Base-by-base conservation (phyloP, 2,888 invertebrate species). In the Choristoneura rosaceana region DNA sequence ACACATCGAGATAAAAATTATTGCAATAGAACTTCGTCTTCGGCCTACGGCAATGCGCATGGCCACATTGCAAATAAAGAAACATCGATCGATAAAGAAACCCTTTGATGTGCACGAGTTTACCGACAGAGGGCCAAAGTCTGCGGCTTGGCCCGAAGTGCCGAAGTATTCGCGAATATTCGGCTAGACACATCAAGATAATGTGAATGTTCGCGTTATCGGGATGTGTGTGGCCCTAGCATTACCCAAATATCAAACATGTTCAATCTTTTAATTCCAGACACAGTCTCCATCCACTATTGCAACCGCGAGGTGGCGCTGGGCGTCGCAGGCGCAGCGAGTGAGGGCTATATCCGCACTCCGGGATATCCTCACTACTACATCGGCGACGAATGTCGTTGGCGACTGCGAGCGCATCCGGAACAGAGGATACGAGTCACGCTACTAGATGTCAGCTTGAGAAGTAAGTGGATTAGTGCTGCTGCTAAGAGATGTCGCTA, bases 361-460 rank as follows among this genome's bases (percentile, higher is more conserved):
- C 97, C 97, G 0, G 97, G 97, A 8, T 97, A 97, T 87, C 97
- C 97, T 0, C 94, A 96, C 78, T 97, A 95, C 88, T 97, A 97
- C 84, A 94, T 96, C 14, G 97, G 96, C 0, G 95, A 95, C 84
- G 83, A 95, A 77, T 97, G 97, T 84, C 93, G 95, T 52, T 97
- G 97, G 97, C 94, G 93, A 74, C 93, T 97, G 70, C 90, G 89
- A 60, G 96, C 95, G 1, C 90, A 95, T 61, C 93, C 94, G 0
- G 95, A 96, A 73, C 96, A 97, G 83, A 94, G 92, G 79, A 94
- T 97, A 69, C 92, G 95, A 76, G 85, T 97, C 65, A 95, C 95
- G 0, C 88, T 97, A 45, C 89, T 97, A 78, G 97, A 97, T 87
- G 94, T 97, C 75, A 95, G 96, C 74, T 94, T 97, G 80, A 95